Percentiles rank a stretch among this genome's conserved stretches.
These are phyloP conservation scores for Kuschelorhynchus macadamiae DNA, from an alignment of 2,888 invertebrate genomes.

Conservation along the genomic window DNA sequence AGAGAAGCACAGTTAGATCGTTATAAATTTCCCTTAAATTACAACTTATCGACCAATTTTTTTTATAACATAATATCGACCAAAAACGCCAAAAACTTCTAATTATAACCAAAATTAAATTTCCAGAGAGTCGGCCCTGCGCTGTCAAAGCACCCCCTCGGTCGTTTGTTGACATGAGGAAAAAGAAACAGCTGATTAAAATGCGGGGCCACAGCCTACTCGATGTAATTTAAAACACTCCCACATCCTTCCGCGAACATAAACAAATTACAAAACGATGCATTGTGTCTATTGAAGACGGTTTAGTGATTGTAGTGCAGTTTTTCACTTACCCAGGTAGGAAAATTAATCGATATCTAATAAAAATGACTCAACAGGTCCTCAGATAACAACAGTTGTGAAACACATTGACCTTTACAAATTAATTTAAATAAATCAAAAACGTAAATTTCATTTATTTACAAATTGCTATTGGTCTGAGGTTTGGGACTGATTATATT, in stretches of 20 bases:
- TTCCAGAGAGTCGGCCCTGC: slow-evolving; percentile 6
- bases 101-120: background rate
- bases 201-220: slow-evolving; percentile 44
- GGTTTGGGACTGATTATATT: too few species aligned
- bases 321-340: slow-evolving; percentile 27
- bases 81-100: too few species aligned
- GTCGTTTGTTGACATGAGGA: slow-evolving; percentile 37
- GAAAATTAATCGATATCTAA: background rate
- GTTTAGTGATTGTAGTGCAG: slow-evolving; percentile 21
- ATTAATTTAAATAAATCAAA: too few species aligned
- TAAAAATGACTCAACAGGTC: slow-evolving; percentile 26
- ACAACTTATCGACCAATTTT: too few species aligned
- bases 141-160: slow-evolving; percentile 19
- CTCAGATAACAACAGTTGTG: slow-evolving; percentile 4
- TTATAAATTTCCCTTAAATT: background rate
- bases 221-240: slow-evolving; percentile 44
- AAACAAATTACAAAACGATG: slow-evolving; percentile 27
- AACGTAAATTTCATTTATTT: too few species aligned
- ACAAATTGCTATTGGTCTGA: too few species aligned
- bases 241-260: slow-evolving; percentile 42
- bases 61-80: too few species aligned
- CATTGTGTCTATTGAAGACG: background rate
- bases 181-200: slow-evolving; percentile 52
- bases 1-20: background rate
- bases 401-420: slow-evolving; percentile 10